phyloP scores from a whole-genome alignment of 2,113 vertebrate genomes.

The Burhinus bistriatus region DNA sequence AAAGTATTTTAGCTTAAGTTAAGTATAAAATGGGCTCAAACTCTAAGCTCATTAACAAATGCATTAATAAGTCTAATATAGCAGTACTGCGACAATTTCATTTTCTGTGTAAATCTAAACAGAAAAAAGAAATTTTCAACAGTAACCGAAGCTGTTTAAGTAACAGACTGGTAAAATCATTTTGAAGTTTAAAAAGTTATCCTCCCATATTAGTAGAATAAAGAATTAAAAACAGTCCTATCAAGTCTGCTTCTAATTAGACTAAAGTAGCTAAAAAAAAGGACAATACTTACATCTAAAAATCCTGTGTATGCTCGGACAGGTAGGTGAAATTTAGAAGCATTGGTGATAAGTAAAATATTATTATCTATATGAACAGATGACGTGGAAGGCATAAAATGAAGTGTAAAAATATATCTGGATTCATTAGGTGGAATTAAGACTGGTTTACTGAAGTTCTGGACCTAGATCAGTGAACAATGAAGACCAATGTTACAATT shows the following conservation, averaged over 20 bases:
- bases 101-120: neutral
- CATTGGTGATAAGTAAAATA: constrained; percentile 96
- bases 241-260: neutral
- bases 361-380: constrained; percentile 95
- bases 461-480: constrained; percentile 78
- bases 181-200: neutral
- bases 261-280: neutral
- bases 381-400: constrained; percentile 90
- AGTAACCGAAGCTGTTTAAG: neutral
- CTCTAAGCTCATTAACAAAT: neutral
- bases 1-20: neutral
- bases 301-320: constrained; percentile 96
- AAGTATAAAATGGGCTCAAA: neutral
- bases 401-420: constrained; percentile 91
- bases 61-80: neutral
- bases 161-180: neutral
- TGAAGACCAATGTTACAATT: constrained; percentile 29
- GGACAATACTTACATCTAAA: constrained; percentile 85
- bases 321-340: constrained; percentile 96
- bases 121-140: neutral
- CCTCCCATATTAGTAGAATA: neutral
- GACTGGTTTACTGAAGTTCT: constrained; percentile 93
- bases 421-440: constrained; percentile 90
- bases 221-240: neutral
- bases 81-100: neutral